Evolutionary conservation across 35 echinoderm and acorn worm genomes (phyloP).

Genomic region (Chiridota heheva): DNA sequence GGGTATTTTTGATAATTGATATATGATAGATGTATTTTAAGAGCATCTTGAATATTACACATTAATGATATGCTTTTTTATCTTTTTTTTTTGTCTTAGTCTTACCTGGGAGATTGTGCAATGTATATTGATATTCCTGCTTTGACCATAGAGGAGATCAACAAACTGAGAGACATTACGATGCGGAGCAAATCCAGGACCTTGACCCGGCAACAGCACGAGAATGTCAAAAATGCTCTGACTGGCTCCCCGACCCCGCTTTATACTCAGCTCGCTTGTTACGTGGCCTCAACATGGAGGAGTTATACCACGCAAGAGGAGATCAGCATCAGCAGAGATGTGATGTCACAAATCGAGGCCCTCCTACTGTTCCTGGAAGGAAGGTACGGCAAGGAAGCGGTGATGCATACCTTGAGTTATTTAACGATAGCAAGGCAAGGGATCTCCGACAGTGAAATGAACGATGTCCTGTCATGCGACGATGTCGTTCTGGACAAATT

Average conservation of each 20-base stretch:
- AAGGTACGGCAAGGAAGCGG: slow-evolving; percentile 68
- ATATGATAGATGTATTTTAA: no score
- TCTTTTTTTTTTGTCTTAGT: slow-evolving; percentile 65
- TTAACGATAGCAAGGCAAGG: slow-evolving; percentile 69
- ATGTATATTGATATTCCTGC: slow-evolving; percentile 73
- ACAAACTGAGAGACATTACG: slow-evolving; percentile 59
- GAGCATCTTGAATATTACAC: no score
- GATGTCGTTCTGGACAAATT: slow-evolving; percentile 79
- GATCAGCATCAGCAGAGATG: slow-evolving; percentile 41
- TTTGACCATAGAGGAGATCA: slow-evolving; percentile 51
- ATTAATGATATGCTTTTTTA: no score
- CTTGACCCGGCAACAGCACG: slow-evolving; percentile 62
- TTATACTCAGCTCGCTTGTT: slow-evolving; percentile 62
- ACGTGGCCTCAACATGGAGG: slow-evolving; percentile 51
- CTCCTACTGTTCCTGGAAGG: slow-evolving; percentile 67
- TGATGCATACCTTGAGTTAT: slow-evolving; percentile 53
- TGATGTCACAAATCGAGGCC: slow-evolving; percentile 42
- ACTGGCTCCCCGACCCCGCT: slow-evolving; percentile 44
- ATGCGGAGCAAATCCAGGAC: slow-evolving; percentile 73
- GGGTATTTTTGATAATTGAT: no score
- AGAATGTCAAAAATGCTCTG: slow-evolving; percentile 49
- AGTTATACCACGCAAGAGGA: slow-evolving; percentile 63
- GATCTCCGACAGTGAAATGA: slow-evolving; percentile 87
- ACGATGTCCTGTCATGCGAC: slow-evolving; percentile 87
- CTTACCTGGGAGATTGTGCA: slow-evolving; percentile 66